phyloP scores from a whole-genome alignment of 2,888 invertebrate species.

The Cabera pusaria region DNA sequence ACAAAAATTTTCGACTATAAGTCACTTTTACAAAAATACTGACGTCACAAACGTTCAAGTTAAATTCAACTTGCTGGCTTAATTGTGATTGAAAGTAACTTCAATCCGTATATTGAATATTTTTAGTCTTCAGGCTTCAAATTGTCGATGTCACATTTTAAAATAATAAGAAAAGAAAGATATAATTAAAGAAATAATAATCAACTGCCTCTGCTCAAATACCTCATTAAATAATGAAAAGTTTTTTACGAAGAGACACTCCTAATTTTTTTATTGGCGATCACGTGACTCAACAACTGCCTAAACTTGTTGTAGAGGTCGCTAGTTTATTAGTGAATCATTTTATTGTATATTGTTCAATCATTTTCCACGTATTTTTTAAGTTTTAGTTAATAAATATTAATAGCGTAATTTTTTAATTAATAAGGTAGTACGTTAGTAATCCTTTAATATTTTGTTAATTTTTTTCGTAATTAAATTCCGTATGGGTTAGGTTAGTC shows the following conservation, averaged over 20 bases:
- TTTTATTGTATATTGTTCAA: conserved; percentile 82
- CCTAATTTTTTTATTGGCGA: conserved; percentile 25
- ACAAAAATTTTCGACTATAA: too few relatives aligned
- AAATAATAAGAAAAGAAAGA: conserved; percentile 17
- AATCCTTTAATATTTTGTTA: conserved; percentile 80
- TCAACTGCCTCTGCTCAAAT: conserved; percentile 53
- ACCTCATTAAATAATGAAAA: conserved; percentile 56
- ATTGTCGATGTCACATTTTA: conserved; percentile 31
- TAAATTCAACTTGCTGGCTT: conserved; percentile 8
- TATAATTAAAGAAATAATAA: conserved; percentile 30
- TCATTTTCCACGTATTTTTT: conserved; percentile 81
- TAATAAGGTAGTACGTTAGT: conserved; percentile 77
- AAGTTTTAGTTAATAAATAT: conserved; percentile 75
- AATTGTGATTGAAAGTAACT: conserved; percentile 27
- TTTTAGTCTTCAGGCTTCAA: conserved; percentile 28
- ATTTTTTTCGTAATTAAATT: conserved; percentile 70
- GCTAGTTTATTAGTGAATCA: conserved; percentile 78
- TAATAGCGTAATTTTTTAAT: conserved; percentile 76
- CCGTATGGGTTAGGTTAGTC: conserved; percentile 73
- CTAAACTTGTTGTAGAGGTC: conserved; percentile 47
- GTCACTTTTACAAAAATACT: too few relatives aligned
- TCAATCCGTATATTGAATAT: conserved; percentile 42
- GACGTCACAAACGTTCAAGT: too few relatives aligned
- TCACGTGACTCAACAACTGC: conserved; percentile 38
- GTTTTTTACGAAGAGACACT: conserved; percentile 36